Conservation (phyloP, 2,888 invertebrate genomes). For the Calameuta pallipes region DNA sequence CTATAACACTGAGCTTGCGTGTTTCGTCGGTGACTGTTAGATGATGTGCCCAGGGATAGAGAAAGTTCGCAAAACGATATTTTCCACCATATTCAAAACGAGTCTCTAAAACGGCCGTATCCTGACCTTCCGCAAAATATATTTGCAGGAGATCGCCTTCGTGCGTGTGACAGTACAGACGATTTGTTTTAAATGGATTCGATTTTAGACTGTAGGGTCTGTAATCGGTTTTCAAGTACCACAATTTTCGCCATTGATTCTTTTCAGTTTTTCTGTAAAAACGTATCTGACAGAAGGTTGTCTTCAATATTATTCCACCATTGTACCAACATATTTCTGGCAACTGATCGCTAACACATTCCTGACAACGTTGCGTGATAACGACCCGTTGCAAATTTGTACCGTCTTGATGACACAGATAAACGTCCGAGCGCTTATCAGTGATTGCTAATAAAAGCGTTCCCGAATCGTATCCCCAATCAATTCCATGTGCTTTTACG, state of each 20-base stretch:
- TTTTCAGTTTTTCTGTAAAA: constrained; percentile 40
- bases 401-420: constrained; percentile 46
- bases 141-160: constrained; percentile 55
- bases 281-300: constrained; percentile 56
- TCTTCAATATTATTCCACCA: constrained; percentile 51
- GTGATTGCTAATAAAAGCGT: constrained; percentile 47
- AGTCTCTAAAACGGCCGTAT: constrained; percentile 18
- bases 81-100: constrained; percentile 38
- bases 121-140: constrained; percentile 25
- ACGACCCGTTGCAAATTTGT: constrained; percentile 43
- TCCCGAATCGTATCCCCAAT: constrained; percentile 45
- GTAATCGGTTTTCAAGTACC: constrained; percentile 41
- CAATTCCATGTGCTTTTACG: constrained; percentile 34
- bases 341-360: constrained; percentile 43
- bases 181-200: constrained; percentile 40
- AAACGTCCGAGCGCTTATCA: constrained; percentile 50
- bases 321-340: constrained; percentile 52
- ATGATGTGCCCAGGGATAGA: constrained; percentile 57
- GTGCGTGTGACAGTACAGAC: constrained; percentile 48
- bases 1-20: constrained; percentile 42
- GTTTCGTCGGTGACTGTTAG: constrained; percentile 39
- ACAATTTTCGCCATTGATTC: constrained; percentile 44
- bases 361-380: constrained; percentile 41
- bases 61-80: constrained; percentile 45
- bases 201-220: constrained; percentile 43